Base-by-base conservation (phyloP, 2,113 vertebrate genomes). In the Entelurus aequoreus region DNA sequence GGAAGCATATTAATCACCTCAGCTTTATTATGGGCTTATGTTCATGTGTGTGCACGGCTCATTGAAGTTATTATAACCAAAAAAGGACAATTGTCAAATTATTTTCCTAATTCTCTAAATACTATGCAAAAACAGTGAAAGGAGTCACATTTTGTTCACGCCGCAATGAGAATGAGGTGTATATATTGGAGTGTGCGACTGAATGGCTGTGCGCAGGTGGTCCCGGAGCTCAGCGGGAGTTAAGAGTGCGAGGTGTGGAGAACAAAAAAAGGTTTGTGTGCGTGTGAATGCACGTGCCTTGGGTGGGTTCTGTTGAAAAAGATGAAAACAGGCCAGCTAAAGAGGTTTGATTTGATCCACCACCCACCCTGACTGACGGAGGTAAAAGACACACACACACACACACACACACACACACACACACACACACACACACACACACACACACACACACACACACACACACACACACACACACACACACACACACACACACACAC, bases 1-100 rank as follows among this genome's bases (percentile, higher is more conserved):
- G 86, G 84, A 88, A 89, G 81, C 79, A 78, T 88, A 87, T 86
- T 88, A 89, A 91, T 91, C 85, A 86, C 85, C 81, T 86, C 83
- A 88, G 79, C 86, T 88, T 77, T 78, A 87, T 81, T 68, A 83
- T 75, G 57, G 56, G 54, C 67, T 74, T 8, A 51, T 81, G 54
- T 74, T 60, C 59, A 42, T 63, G 60, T 65, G 57, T 60, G 59
- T 35, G 54, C 53, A 54, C 60, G 61, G n/a, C 54, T 80, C 37
- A 65, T 63, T 68, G 19, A 38, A 56, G 60, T 65, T 42, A 28
- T 48, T 56, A 55, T 60, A 14, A 15, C 49, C 28, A 62, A 44
- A 71, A 62, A 57, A 37, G 21, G 5, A 40, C 16, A 52, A 37
- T 36, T 72, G 40, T 16, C 10, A 68, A 55, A 67, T 63, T 55